Evolutionary conservation across 2,888 invertebrate genomes (phyloP), one percentile per base, ranked within the genome.

Genomic region (Therioaphis trifolii): DNA sequence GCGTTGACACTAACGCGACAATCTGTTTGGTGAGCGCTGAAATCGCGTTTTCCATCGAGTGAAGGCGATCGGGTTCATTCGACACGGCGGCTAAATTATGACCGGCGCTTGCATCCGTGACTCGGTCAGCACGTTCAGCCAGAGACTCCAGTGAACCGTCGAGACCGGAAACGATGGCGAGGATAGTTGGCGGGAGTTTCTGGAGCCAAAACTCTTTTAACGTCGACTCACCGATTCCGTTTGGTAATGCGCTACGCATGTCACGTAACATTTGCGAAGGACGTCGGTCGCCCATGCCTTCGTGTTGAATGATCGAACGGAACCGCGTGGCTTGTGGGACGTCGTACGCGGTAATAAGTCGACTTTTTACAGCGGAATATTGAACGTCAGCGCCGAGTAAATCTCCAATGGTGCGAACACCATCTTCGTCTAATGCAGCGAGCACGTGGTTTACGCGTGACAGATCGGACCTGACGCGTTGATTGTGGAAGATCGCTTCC

Each of bases 141-240:
- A 58, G n/a, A 2, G 9, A 9, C 14, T 18, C 21, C 3, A 58
- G 21, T 11, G 21, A 14, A 2, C 58, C 58, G 15, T 58, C 58
- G 21, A 58, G 15, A 3, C 58, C 58, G 58, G 21, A 4, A 15
- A 58, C 58, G 2, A 58, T 12, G 9, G 58, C 12, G 11, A 3
- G 58, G 15, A 58, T 24, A 2, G 18, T 7, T 9, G 58, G n/a
- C 11, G 58, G 58, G 1, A 58, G 11, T 21, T 58, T 58, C n/a
- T 58, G 58, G 4, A 58, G 24, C 61, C 61, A 61, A 14, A 61
- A 61, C 24, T 61, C 61, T 61, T 61, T 61, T 11, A 61, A 14
- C 14, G 61, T 7, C 0, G 21, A 0, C 2, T 61, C 61, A 9
- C 24, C 61, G 24, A 61, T 5, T 2, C 24, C 24, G 9, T 24